Evolutionary conservation across 2,113 vertebrate species (phyloP), one percentile per base, ranked within the genome.

Genomic region (Toxotes jaculatrix): DNA sequence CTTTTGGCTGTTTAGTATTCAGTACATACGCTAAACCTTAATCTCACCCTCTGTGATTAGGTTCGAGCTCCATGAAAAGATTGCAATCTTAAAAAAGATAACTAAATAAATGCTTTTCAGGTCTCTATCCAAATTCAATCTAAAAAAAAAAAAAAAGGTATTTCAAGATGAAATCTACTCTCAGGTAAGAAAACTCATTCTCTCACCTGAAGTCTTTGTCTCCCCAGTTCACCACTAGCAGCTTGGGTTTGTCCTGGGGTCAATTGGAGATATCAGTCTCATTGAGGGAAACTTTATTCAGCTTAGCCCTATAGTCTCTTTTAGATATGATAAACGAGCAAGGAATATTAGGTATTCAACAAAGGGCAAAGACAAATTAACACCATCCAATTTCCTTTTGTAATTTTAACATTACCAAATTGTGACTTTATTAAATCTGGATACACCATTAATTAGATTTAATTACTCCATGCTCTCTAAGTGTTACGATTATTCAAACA

Each of bases 1-100:
- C 36, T 63, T 59, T 77, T 42, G 31, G 47, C 62, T 62, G n/a
- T 62, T 87, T 62, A 57, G 66, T 84, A 88, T 89, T 91, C 86
- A 74, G 73, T 49, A 4, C 63, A 64, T 49, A 66, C 19, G 9
- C 57, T 36, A 23, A 69, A 72, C 40, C 43, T 67, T 78, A 74
- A 85, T 84, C 80, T 78, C 5, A 11, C 3, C 79, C 16, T 1
- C 14, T 42, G 34, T 62, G 64, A 91, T 84, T 75, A 70, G 56
- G 51, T 76, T 80, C 0, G 3, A 75, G 36, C 62, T 85, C 36
- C 23, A 31, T 34, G n/a, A 78, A 85, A 82, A 85, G 61, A 74
- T 21, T 71, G 36, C 60, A 82, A 83, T 88, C 73, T 76, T 64
- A 17, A 65, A 49, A 61, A 61, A 88, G 55, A 49, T 67, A 78